Base-by-base conservation (phyloP, 37 sponge, comb jelly and placozoan species). In the Tethya wilhelma region DNA sequence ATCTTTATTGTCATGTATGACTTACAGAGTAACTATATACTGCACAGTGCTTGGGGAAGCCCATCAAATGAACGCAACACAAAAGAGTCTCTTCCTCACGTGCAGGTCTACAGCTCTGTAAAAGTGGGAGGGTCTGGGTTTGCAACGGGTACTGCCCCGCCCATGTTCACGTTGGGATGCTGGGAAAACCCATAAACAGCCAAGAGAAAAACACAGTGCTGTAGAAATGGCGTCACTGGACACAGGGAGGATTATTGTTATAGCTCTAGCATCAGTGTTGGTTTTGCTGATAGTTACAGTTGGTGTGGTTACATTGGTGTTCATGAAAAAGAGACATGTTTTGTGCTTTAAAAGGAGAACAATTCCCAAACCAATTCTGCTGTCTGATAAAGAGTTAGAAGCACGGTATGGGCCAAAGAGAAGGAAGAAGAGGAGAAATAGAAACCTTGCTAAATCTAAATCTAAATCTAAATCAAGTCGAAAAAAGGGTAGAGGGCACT, bases 41-140 rank as follows among this genome's bases (percentile, higher is more conserved):
- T n/a, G n/a, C n/a, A n/a, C n/a, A n/a, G n/a, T n/a, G n/a, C n/a
- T n/a, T n/a, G n/a, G n/a, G n/a, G n/a, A n/a, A n/a, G n/a, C n/a
- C n/a, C n/a, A n/a, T n/a, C n/a, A n/a, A n/a, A n/a, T n/a, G n/a
- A n/a, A n/a, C n/a, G n/a, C n/a, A n/a, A n/a, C n/a, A n/a, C n/a
- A n/a, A n/a, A n/a, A n/a, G n/a, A n/a, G n/a, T n/a, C n/a, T n/a
- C n/a, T n/a, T n/a, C 11, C 39, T 67, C 56, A 72, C 56, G 56
- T 72, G 56, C 73, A 8, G 6, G 53, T 6, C 25, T 26, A 39
- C 37, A 36, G 14, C 7, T 60, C 29, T 12, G 29, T 26, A 57
- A 57, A 77, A 60, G 64, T 69, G 64, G 86, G 86, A 40, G 86
- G 69, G 78, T 69, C 79, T 78, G 66, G 64, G 12, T 37, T n/a